Evolutionary conservation across 2,797 vertebrate genomes (phyloP), one percentile per base, ranked within the genome.

Genomic region (Cyprinella venusta): DNA sequence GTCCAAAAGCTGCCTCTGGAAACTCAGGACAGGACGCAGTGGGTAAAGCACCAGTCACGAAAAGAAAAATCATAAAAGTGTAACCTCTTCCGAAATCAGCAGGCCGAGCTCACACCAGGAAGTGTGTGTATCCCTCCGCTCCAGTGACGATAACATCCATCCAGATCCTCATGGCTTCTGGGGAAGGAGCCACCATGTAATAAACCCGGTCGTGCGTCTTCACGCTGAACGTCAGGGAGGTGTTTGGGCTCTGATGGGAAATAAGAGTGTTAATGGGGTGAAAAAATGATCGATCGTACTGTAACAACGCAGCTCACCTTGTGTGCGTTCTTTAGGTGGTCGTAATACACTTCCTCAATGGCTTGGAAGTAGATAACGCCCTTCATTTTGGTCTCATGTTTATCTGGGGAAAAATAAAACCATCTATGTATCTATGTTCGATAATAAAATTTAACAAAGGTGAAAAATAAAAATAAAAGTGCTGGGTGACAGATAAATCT

Each of bases 321-420:
- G 93, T 97, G 97, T 83, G 98, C 98, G 38, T 97, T 99, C 93
- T 99, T 98, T 86, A 99, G 91, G 88, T 99, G 98, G 93, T 99
- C 98, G 67, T 99, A 99, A 92, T 99, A 99, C 3, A 99, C 97
- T 92, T 99, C 98, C 89, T 99, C 98, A 88, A 99, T 99, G 90
- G 98, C 98, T 93, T 99, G 98, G 91, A 99, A 99, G 93, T 99
- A 99, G 92, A 99, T 98, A 87, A 99, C 96, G 84, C 98, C 98
- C 94, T 99, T 99, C 95, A 98, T 95, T 94, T 99, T 99, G 88
- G 97, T 95, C 93, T 99, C 98, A 0, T 99, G 98, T 91, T 99
- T 99, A 91, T 99, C 98, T 99, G 92, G 76, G 94, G 16, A 70
- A n/a, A 69, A 65, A 52, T 59, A 18, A 77, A 30, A 75, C 13